Evolutionary conservation across 2,888 invertebrate genomes (phyloP), one percentile per base, ranked within the genome.

Genomic region (Eristalis arbustorum): DNA sequence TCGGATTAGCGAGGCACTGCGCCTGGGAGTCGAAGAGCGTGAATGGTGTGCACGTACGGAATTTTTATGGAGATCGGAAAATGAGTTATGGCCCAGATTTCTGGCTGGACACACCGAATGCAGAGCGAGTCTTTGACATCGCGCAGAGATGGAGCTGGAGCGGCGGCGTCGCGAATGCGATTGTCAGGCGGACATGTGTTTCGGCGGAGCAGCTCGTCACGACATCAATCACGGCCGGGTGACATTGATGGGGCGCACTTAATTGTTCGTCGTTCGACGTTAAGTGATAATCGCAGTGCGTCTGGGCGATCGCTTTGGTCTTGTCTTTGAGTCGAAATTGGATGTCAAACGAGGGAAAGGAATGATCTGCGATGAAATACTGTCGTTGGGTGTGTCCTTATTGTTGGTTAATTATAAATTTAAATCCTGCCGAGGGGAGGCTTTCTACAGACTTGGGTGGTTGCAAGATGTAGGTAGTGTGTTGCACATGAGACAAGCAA

Each of bases 31-130:
- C 67, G 71, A 71, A 67, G 74, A 78, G 40, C 62, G 64, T 78
- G 74, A 69, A 78, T 68, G 57, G 78, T 25, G 23, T 61, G 63
- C 71, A 79, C 69, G 71, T 67, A 69, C 49, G 63, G 72, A 49
- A 49, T 34, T 75, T 82, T 82, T 82, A 74, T 74, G 78, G 67
- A 69, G 74, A 87, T 82, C 74, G 71, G 40, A 75, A 75, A 79
- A 79, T 83, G 78, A 87, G 79, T 87, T 83, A 79, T 78, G 73
- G 73, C 69, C 57, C 71, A 79, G 75, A 87, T 87, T 83, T 83
- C 57, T 71, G 8, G 82, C 73, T 75, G 87, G 83, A 82, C 85
- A 71, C 62, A 61, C 28, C 59, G 13, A 63, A 63, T 34, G 18
- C 28, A n/a, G n/a, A 23, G 40, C 59, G 68, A 69, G 66, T 40